Evolutionary conservation across 1,140 invertebrate genomes (phyloP), one percentile per base, ranked within the genome.

Genomic region (Trigoniulus corallinus): DNA sequence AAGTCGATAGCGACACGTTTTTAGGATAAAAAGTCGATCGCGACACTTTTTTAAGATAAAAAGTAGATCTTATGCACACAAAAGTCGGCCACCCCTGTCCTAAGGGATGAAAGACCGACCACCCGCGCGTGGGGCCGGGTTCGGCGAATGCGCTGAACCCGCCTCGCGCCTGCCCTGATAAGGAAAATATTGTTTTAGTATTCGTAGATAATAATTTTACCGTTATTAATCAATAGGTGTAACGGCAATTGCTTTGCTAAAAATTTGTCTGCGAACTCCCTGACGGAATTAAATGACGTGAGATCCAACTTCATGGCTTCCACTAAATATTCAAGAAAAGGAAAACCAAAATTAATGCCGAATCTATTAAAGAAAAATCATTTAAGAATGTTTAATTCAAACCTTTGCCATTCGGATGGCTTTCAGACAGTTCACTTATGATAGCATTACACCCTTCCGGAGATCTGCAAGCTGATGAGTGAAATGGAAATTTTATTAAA

Each of bases 171-270:
- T n/a, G n/a, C 7, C 29, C 7, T 34, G 15, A 34, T 7, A 34
- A 34, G 7, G 15, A 7, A 34, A 34, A 7, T 7, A 34, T 34
- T 34, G 29, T 34, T 34, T 34, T 7, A 34, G 7, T 34, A 34
- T 34, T 7, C 7, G 15, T 34, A 34, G 15, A 7, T 34, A 34
- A 34, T 34, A 34, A 34, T 7, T 15, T 18, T 71, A 83, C 81
- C 81, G 69, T 89, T 89, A 66, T 89, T 91, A 1, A 89, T 74
- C 10, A 89, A 67, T 55, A 85, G 62, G 64, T 88, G 69, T 46
- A 91, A 72, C 59, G 75, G 72, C 10, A 71, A 61, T 57, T 77
- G 77, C 53, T 77, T 73, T 3, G 68, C 64, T 50, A 76, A 69
- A 27, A 91, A 74, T 49, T 72, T 64, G 18, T 76, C 62, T 1